Conservation (phyloP, 2,113 vertebrate genomes). For the Campylomormyrus numenius region DNA sequence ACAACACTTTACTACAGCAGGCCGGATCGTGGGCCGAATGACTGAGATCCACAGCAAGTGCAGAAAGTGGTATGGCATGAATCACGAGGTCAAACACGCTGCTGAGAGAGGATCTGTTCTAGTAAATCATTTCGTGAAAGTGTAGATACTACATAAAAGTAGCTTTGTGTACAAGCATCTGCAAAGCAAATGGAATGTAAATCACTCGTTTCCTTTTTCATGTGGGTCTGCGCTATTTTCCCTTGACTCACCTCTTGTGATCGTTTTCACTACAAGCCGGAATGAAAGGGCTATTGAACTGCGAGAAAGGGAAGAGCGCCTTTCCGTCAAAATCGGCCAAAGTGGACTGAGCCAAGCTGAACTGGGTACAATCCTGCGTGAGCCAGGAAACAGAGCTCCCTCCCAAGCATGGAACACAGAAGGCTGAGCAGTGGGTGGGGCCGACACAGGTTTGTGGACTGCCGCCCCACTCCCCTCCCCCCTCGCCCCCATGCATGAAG, state of each 20-base stretch:
- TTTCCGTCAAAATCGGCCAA: neutral
- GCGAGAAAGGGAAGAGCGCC: neutral
- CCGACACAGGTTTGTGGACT: neutral
- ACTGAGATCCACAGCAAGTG: neutral
- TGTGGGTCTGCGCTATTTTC: neutral
- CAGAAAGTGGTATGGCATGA: neutral
- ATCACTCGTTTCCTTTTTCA: neutral
- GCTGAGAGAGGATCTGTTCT: neutral
- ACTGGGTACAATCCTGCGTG: neutral
- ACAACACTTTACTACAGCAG: neutral
- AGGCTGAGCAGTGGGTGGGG: neutral
- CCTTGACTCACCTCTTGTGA: neutral
- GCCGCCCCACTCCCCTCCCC: neutral
- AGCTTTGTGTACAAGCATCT: neutral
- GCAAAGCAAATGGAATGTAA: conserved; percentile 8
- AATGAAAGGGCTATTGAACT: neutral
- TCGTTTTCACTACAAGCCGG: neutral
- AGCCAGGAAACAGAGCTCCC: neutral
- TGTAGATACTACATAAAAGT: neutral
- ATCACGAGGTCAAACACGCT: neutral
- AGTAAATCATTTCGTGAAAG: neutral
- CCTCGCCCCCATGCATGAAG: neutral
- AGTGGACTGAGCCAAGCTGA: neutral
- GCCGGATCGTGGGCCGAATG: neutral
- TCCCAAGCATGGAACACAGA: neutral